Conservation (phyloP, 1,140 invertebrate genomes). For the Drosophila carrolli region DNA sequence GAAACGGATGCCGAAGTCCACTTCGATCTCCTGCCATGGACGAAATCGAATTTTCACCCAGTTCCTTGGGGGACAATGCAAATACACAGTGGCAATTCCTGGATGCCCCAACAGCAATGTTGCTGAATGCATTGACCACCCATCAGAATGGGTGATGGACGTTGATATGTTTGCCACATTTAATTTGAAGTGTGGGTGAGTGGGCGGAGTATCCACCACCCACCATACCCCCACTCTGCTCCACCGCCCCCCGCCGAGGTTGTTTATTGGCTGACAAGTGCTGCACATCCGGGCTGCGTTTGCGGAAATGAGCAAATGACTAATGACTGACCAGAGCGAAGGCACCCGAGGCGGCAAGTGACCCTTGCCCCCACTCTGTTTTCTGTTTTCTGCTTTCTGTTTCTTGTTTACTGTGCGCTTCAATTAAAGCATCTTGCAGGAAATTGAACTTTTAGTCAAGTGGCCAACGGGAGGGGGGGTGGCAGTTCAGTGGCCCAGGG, state of each 20-base stretch:
- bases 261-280: slow-evolving; percentile 83
- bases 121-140: slow-evolving; percentile 16
- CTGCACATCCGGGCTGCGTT: slow-evolving; percentile 76
- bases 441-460: slow-evolving; percentile 79
- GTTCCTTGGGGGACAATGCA: background rate
- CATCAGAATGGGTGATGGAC: slow-evolving; percentile 33
- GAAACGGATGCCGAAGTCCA: background rate
- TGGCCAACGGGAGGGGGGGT: slow-evolving; percentile 4
- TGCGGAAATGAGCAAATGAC: slow-evolving; percentile 82
- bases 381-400: slow-evolving; percentile 9
- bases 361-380: slow-evolving; percentile 3
- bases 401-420: slow-evolving; percentile 71
- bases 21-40: background rate
- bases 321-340: slow-evolving; percentile 74
- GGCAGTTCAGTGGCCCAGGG: background rate
- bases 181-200: slow-evolving; percentile 42
- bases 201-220: background rate
- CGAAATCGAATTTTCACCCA: background rate
- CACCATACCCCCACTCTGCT: background rate
- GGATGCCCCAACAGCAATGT: background rate
- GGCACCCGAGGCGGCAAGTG: slow-evolving; percentile 38
- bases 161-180: slow-evolving; percentile 45
- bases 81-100: background rate
- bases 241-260: slow-evolving; percentile 27
- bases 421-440: slow-evolving; percentile 79